A percentile compares a stretch with the other conserved stretches of the same genome.
Evolutionary conservation across 2,888 invertebrate genomes (phyloP).

Genomic region (Metopia argyrocephala): DNA sequence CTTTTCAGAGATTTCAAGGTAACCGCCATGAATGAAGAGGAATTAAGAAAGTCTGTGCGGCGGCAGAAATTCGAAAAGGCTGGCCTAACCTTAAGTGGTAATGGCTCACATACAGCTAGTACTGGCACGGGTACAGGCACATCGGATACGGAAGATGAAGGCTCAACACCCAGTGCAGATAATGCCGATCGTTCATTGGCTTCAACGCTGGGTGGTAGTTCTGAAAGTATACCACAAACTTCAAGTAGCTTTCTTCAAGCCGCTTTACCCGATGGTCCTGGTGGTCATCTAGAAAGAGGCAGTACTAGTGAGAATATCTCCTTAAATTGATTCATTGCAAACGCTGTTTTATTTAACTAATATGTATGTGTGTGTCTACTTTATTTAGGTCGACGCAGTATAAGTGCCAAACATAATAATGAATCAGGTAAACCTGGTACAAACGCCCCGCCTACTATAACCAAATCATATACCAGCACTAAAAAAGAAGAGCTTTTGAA

Average conservation of each 20-base stretch:
- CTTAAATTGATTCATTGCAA: neutral
- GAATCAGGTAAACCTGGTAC: slow-evolving; percentile 74
- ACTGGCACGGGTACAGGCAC: slow-evolving; percentile 83
- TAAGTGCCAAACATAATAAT: slow-evolving; percentile 82
- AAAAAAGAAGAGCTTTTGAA: slow-evolving; percentile 87
- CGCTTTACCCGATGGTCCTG: slow-evolving; percentile 78
- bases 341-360: neutral
- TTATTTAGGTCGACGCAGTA: slow-evolving; percentile 80
- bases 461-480: slow-evolving; percentile 78
- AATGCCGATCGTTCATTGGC: slow-evolving; percentile 85
- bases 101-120: slow-evolving; percentile 78
- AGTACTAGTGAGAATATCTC: slow-evolving; percentile 73
- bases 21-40: slow-evolving; percentile 92
- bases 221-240: slow-evolving; percentile 80
- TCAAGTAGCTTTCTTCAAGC: slow-evolving; percentile 77
- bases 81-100: slow-evolving; percentile 77
- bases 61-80: slow-evolving; percentile 83
- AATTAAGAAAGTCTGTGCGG: slow-evolving; percentile 87
- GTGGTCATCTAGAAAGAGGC: slow-evolving; percentile 75
- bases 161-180: slow-evolving; percentile 89
- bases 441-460: slow-evolving; percentile 74
- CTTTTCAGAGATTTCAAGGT: slow-evolving; percentile 88
- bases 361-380: neutral
- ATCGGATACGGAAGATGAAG: slow-evolving; percentile 87
- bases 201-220: slow-evolving; percentile 86